Percentiles rank a stretch among this genome's conserved stretches.
These are phyloP conservation scores for Oxystoma pomonae DNA, from an alignment of 2,888 invertebrate genomes.

Conservation along the genomic window DNA sequence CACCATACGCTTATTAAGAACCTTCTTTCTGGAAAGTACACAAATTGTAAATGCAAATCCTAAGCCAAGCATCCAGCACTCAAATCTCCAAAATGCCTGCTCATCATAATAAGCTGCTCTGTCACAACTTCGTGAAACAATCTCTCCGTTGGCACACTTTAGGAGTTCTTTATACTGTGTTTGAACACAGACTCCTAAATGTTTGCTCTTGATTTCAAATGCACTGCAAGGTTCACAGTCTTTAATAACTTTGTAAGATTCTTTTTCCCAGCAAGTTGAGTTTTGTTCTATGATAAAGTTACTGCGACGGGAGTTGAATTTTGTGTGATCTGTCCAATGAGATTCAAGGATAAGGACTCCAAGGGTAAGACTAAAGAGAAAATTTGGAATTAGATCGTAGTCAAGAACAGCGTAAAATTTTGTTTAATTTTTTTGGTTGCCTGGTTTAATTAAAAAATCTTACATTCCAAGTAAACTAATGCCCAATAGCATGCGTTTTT, in stretches of 20 bases:
- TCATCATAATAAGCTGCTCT: slow-evolving; percentile 81
- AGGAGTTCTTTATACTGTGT: slow-evolving; percentile 81
- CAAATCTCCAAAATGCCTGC: slow-evolving; percentile 78
- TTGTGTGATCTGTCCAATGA: slow-evolving; percentile 59
- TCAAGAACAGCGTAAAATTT: too few species aligned
- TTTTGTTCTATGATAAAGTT: slow-evolving; percentile 71
- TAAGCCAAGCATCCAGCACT: slow-evolving; percentile 63
- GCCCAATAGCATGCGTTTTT: slow-evolving; percentile 77
- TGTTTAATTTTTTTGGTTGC: too few species aligned
- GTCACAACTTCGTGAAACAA: slow-evolving; percentile 81
- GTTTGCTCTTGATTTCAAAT: slow-evolving; percentile 79
- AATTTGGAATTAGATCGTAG: slow-evolving; percentile 1
- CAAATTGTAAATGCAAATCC: slow-evolving; percentile 62
- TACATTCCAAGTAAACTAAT: slow-evolving; percentile 72
- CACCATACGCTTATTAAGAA: slow-evolving; percentile 63
- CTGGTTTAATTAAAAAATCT: too few species aligned
- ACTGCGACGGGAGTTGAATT: slow-evolving; percentile 48
- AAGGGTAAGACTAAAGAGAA: slow-evolving; percentile 66
- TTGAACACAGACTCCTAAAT: slow-evolving; percentile 75
- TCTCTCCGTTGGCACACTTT: slow-evolving; percentile 76
- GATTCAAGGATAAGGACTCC: slow-evolving; percentile 80
- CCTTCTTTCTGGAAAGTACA: slow-evolving; percentile 62
- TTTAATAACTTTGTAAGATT: slow-evolving; percentile 57
- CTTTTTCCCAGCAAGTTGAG: slow-evolving; percentile 71
- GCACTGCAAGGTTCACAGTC: slow-evolving; percentile 86